Evolutionary conservation across 2,113 vertebrate species (phyloP).

Genomic region (Tyrannus savana): DNA sequence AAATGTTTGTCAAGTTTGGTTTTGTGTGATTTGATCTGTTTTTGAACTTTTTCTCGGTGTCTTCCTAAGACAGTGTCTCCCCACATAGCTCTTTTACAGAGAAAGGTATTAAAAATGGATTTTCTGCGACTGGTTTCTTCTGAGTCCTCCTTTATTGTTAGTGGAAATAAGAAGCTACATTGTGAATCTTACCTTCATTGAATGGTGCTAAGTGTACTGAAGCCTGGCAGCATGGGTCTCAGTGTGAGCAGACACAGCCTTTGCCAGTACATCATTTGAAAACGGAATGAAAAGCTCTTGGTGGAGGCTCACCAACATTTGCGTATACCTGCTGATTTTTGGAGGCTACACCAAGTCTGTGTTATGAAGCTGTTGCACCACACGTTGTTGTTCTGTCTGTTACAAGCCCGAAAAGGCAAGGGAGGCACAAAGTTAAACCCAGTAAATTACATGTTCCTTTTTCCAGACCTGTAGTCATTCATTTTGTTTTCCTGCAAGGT

Average conservation of each 20-base stretch:
- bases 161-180: not conserved
- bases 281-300: not conserved
- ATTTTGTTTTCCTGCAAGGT: not conserved
- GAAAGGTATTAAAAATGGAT: not conserved
- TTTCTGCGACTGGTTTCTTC: not conserved
- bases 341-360: not conserved
- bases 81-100: not conserved
- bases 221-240: not conserved
- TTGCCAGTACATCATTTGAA: not conserved
- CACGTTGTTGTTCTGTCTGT: not conserved
- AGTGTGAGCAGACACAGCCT: not conserved
- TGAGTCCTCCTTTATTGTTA: not conserved
- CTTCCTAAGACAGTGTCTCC: not conserved
- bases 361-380: not conserved
- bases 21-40: not conserved
- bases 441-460: not conserved
- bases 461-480: not conserved
- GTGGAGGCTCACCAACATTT: not conserved
- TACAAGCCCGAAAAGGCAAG: not conserved
- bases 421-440: not conserved
- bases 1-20: not conserved
- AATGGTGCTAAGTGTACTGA: not conserved
- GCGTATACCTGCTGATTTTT: not conserved
- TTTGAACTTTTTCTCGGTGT: not conserved
- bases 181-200: not conserved